Base-by-base conservation (phyloP, 2,888 invertebrate species). In the Cephonodes hylas region DNA sequence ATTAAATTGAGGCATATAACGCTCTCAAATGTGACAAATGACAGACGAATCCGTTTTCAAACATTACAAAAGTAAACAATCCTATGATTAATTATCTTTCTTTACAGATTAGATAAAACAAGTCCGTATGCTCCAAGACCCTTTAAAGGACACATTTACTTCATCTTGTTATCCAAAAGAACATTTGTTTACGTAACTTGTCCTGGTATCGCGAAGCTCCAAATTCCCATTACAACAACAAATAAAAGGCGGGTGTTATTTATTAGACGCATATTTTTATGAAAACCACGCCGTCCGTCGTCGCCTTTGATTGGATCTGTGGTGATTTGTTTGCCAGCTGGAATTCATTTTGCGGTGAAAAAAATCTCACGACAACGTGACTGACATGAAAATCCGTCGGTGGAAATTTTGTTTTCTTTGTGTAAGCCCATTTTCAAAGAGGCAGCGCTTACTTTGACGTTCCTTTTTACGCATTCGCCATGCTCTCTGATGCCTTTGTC, bases 381-480 rank as follows among this genome's bases (percentile, higher is more conserved):
- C 85, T 84, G 84, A 84, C 87, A 87, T 85, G 78, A 77, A 81
- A 86, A 87, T 84, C 81, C 80, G 72, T 71, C 70, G 70, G 68
- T 74, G 76, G 71, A 83, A 82, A 81, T 82, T 81, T 81, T 84
- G 81, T 82, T 84, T 84, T 80, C 79, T 80, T 82, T 82, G 74
- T 78, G 74, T 79, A 80, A 80, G 77, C 79, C 71, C 72, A 75
- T 76, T 81, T 80, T 77, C 72, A 80, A 78, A 76, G 66, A 62
- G 73, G 64, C 65, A 66, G 66, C 68, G 72, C 70, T 72, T 70
- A 66, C 76, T 80, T 83, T 81, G 80, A 76, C 76, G 74, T 80
- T 73, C 73, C 67, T 69, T 75, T 77, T 76, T 65, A 66, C 60
- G 62, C 71, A 75, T 78, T 76, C 64, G 68, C 65, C 74, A 76